Evolutionary conservation across 1,140 invertebrate species (phyloP).

Genomic region (Kradibia gibbosae): DNA sequence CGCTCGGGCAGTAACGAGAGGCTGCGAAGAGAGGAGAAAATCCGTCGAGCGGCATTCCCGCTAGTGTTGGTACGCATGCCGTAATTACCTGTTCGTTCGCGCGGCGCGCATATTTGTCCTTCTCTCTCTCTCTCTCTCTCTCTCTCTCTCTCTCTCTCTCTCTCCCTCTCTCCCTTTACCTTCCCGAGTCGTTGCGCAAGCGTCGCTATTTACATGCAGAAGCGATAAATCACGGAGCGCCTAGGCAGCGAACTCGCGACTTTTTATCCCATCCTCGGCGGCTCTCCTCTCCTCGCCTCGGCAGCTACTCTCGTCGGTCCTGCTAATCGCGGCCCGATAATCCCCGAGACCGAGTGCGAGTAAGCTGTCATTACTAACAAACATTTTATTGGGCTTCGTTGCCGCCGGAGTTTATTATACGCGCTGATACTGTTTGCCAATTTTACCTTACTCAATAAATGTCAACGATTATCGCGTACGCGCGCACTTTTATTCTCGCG

Average conservation of each 20-base stretch:
- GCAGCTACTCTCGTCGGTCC: too few species aligned
- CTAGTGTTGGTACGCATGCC: not conserved
- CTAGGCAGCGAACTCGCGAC: too few species aligned
- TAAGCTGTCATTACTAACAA: too few species aligned
- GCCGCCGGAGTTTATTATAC: not conserved
- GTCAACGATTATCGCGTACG: not conserved
- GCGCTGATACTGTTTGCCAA: not conserved
- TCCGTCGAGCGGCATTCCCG: not conserved
- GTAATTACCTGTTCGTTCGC: slow-evolving; percentile 29
- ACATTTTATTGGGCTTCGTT: too few species aligned
- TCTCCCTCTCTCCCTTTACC: too few species aligned
- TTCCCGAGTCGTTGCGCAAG: slow-evolving; percentile 3
- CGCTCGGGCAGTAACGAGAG: not conserved
- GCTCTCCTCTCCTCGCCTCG: too few species aligned
- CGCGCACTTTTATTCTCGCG: not conserved
- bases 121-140: not conserved
- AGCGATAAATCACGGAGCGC: slow-evolving; percentile 34
- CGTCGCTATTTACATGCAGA: slow-evolving; percentile 20
- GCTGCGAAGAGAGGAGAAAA: slow-evolving; percentile 1
- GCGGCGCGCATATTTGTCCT: slow-evolving; percentile 34
- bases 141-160: too few species aligned
- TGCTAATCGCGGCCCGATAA: too few species aligned
- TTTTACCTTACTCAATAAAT: not conserved
- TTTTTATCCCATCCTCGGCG: too few species aligned
- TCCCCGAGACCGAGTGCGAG: too few species aligned